phyloP scores from a whole-genome alignment of 1,140 invertebrate species.

The Drosophila tropicalis region DNA sequence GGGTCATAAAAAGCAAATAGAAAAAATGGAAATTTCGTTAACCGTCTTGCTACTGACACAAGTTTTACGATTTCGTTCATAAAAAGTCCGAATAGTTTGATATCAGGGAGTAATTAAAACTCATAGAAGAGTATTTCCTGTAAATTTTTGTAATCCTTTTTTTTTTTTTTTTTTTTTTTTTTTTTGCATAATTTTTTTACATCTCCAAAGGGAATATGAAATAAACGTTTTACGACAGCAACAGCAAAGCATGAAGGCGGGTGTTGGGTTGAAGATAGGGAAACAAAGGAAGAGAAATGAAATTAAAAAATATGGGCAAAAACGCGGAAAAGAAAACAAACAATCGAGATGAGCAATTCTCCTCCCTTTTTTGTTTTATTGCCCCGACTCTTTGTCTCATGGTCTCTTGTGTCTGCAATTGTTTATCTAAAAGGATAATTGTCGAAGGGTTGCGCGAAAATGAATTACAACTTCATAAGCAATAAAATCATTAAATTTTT shows the following conservation, averaged over 20 bases:
- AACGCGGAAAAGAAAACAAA: conserved; percentile 72
- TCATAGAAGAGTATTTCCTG: conserved; percentile 41
- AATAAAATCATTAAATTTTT: conserved; percentile 80
- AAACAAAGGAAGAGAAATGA: conserved; percentile 51
- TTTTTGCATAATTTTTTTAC: conserved; percentile 65
- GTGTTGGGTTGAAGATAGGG: background rate
- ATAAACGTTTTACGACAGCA: conserved; percentile 76
- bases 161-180: conserved; percentile 59
- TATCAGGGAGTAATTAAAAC: conserved; percentile 71
- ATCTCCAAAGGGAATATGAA: conserved; percentile 77
- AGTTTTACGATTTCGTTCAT: conserved; percentile 53
- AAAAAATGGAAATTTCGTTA: background rate
- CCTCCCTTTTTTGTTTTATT: conserved; percentile 2
- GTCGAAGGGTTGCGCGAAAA: conserved; percentile 70
- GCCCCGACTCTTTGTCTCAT: background rate
- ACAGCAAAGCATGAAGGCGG: conserved; percentile 4
- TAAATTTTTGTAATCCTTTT: conserved; percentile 72
- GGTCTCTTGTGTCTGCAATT: conserved; percentile 56
- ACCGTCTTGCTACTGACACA: conserved; percentile 3
- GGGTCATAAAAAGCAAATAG: background rate
- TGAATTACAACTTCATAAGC: conserved; percentile 80
- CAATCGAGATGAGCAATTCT: conserved; percentile 28
- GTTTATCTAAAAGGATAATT: conserved; percentile 79
- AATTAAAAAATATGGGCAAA: conserved; percentile 60
- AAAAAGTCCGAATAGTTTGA: conserved; percentile 66